Conservation (phyloP, 2,888 invertebrate species). For the Cenopis cana region DNA sequence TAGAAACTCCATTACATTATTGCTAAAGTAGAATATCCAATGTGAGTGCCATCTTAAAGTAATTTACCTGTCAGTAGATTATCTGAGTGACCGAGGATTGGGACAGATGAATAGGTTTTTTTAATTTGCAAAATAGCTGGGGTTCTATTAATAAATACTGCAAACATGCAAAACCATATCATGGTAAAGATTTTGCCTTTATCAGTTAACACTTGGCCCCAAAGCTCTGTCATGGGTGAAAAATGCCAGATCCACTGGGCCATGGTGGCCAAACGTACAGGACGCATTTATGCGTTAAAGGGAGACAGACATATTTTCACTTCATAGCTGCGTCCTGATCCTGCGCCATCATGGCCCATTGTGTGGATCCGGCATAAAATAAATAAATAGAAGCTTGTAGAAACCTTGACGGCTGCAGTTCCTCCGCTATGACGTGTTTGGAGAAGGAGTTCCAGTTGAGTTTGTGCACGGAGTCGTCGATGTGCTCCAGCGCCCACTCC, state of each 20-base stretch:
- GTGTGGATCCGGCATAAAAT: neutral
- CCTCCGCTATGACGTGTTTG: constrained; percentile 66
- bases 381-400: neutral
- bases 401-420: constrained; percentile 66
- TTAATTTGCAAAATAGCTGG: no score
- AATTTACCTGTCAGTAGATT: neutral
- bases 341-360: no score
- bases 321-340: no score
- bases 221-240: no score
- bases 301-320: no score
- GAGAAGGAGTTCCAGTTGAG: constrained; percentile 69
- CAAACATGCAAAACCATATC: neutral
- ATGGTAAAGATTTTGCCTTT: neutral
- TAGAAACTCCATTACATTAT: no score
- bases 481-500: constrained; percentile 71
- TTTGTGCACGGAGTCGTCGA: constrained; percentile 67
- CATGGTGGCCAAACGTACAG: no score
- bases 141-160: no score
- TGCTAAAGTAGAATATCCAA: no score
- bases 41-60: no score
- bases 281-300: no score
- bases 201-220: neutral
- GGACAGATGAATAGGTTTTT: neutral
- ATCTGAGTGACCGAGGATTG: neutral
- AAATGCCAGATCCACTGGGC: no score